A percentile compares a stretch with the other conserved stretches of the same genome.
Evolutionary conservation across 1,140 invertebrate genomes (phyloP).

Genomic region (Coenobita brevimanus): DNA sequence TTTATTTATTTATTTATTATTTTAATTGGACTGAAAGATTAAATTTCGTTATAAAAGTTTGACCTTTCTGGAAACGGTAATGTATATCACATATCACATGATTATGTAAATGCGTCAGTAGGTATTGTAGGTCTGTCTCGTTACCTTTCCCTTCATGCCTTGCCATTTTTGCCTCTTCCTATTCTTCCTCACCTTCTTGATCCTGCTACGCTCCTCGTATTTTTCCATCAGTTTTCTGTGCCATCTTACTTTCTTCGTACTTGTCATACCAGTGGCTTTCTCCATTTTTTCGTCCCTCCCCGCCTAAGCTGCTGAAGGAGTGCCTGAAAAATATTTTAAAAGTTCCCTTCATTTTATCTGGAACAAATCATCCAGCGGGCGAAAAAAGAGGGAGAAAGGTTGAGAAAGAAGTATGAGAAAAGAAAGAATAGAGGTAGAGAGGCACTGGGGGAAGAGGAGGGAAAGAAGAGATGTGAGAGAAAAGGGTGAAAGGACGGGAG

Average conservation of each 20-base stretch:
- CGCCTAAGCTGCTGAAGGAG: conserved; percentile 29
- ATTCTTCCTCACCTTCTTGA: not conserved
- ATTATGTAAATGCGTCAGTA: too few species aligned
- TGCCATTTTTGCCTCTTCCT: not conserved
- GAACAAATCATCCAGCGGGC: conserved; percentile 41
- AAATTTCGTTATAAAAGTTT: too few species aligned
- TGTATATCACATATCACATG: too few species aligned
- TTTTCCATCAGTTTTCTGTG: not conserved
- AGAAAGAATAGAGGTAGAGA: not conserved
- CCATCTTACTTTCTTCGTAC: not conserved
- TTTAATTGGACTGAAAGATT: too few species aligned
- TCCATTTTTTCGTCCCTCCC: not conserved
- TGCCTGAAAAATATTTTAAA: conserved; percentile 54
- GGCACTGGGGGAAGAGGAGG: not conserved
- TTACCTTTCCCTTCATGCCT: not conserved
- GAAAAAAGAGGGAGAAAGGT: conserved; percentile 5
- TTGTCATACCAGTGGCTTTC: not conserved
- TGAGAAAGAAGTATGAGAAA: not conserved
- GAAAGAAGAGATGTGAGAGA: not conserved
- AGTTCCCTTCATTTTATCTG: conserved; percentile 51
- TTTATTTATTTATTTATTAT: too few species aligned
- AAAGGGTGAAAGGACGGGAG: not conserved
- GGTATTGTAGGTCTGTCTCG: too few species aligned
- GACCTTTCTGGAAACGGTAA: too few species aligned
- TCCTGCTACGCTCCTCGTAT: not conserved